phyloP scores from a whole-genome alignment of 1,140 invertebrate genomes.

The Drosophila arawakana region DNA sequence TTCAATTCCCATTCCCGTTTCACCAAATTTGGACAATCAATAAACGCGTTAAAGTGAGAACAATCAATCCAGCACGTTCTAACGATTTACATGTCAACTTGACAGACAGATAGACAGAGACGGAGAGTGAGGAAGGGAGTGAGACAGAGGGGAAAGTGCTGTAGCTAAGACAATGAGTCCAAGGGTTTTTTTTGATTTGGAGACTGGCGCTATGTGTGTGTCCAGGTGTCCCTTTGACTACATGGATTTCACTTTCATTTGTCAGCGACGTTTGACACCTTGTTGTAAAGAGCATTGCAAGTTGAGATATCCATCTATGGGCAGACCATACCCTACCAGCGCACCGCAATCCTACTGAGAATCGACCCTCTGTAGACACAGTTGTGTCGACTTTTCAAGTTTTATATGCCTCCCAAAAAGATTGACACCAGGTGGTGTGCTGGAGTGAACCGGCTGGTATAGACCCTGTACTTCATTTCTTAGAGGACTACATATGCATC shows the following conservation, averaged over 20 bases:
- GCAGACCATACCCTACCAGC: background rate
- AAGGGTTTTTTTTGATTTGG: constrained; percentile 11
- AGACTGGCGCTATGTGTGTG: constrained; percentile 68
- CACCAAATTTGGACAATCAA: constrained; percentile 33
- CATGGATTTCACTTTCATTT: constrained; percentile 78
- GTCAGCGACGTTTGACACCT: constrained; percentile 75
- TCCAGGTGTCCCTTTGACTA: constrained; percentile 63
- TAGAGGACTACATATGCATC: too few species aligned
- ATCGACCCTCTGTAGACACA: constrained; percentile 57
- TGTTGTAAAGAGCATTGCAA: constrained; percentile 51
- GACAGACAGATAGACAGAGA: constrained; percentile 48
- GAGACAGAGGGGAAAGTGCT: background rate
- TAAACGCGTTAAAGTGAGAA: constrained; percentile 59
- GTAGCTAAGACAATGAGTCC: background rate
- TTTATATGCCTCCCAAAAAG: background rate
- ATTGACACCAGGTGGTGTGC: too few species aligned
- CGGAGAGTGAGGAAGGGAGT: constrained; percentile 5
- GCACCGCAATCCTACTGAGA: background rate
- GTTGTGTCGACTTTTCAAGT: constrained; percentile 58
- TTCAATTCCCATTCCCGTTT: too few species aligned
- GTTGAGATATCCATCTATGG: constrained; percentile 61
- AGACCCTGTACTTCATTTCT: too few species aligned
- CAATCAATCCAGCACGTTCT: constrained; percentile 79
- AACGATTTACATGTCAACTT: constrained; percentile 82
- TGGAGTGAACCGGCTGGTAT: too few species aligned